Conservation (phyloP, 1,140 invertebrate genomes). For the Orchesella cincta region DNA sequence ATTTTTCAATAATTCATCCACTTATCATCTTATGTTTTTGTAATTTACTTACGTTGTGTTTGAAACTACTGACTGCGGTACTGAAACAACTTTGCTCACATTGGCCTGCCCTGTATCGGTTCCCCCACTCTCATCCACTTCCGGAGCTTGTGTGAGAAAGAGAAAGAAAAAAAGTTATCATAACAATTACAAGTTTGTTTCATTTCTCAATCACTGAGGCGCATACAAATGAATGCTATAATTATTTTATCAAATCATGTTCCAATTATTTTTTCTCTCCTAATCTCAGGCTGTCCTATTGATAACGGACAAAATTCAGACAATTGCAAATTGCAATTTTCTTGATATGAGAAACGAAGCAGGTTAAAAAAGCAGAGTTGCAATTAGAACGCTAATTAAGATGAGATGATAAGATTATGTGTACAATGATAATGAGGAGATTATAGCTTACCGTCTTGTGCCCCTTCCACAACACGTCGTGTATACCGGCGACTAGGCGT, state of each 20-base stretch:
- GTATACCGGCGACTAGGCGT: conserved; percentile 77
- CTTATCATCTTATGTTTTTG: not conserved
- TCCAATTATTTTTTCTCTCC: no score
- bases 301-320: no score
- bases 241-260: no score
- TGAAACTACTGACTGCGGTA: conserved; percentile 62
- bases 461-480: conserved; percentile 72
- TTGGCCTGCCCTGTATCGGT: conserved; percentile 37
- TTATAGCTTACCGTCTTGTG: conserved; percentile 57
- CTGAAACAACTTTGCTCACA: conserved; percentile 61
- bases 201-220: no score
- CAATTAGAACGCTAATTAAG: conserved; percentile 8
- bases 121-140: conserved; percentile 59
- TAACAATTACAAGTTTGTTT: no score
- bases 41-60: conserved; percentile 60
- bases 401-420: not conserved
- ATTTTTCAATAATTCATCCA: not conserved
- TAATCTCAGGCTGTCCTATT: no score
- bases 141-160: conserved; percentile 56
- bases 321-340: no score
- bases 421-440: not conserved
- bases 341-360: no score
- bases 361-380: not conserved
- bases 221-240: no score
- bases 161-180: no score